These are phyloP conservation scores for Drosophila hamatofila DNA, from an alignment of 2,888 invertebrate genomes.

Conservation along the genomic window DNA sequence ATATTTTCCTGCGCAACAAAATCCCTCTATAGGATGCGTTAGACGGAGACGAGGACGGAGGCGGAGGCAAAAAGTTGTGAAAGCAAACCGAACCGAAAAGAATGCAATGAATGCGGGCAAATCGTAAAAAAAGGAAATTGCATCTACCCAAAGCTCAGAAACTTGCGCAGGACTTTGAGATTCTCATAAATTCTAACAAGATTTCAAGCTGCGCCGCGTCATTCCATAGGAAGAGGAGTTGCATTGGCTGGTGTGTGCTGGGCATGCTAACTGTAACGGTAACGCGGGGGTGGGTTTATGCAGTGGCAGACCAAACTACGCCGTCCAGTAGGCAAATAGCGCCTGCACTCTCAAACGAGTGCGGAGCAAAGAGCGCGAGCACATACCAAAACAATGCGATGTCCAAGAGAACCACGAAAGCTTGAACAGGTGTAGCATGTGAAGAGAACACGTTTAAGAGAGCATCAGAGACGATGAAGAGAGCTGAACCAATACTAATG, in stretches of 20 bases:
- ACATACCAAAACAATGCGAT: slow-evolving; percentile 51
- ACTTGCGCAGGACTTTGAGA: slow-evolving; percentile 79
- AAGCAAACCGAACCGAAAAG: slow-evolving; percentile 64
- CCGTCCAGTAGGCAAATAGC: slow-evolving; percentile 75
- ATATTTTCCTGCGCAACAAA: slow-evolving; percentile 61
- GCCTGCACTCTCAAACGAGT: slow-evolving; percentile 31
- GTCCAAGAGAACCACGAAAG: slow-evolving; percentile 36
- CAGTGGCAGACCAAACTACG: slow-evolving; percentile 17
- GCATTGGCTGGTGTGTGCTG: slow-evolving; percentile 32
- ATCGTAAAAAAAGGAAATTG: slow-evolving; percentile 81
- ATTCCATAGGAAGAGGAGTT: slow-evolving; percentile 39
- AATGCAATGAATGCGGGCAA: slow-evolving; percentile 64
- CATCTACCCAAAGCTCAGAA: slow-evolving; percentile 74
- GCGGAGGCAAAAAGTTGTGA: slow-evolving; percentile 51
- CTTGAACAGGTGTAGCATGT: slow-evolving; percentile 46
- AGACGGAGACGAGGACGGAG: not conserved
- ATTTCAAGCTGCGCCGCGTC: slow-evolving; percentile 70
- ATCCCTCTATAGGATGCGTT: slow-evolving; percentile 16
- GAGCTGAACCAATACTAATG: slow-evolving; percentile 62
- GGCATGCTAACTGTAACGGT: not conserved
- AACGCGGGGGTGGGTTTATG: slow-evolving; percentile 3
- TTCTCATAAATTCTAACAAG: slow-evolving; percentile 83
- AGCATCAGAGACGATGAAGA: slow-evolving; percentile 32
- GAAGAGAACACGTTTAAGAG: slow-evolving; percentile 26
- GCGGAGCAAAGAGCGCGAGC: slow-evolving; percentile 32